Evolutionary conservation across 2,797 vertebrate genomes (phyloP), one percentile per base, ranked within the genome.

Genomic region (Synanceia verrucosa): DNA sequence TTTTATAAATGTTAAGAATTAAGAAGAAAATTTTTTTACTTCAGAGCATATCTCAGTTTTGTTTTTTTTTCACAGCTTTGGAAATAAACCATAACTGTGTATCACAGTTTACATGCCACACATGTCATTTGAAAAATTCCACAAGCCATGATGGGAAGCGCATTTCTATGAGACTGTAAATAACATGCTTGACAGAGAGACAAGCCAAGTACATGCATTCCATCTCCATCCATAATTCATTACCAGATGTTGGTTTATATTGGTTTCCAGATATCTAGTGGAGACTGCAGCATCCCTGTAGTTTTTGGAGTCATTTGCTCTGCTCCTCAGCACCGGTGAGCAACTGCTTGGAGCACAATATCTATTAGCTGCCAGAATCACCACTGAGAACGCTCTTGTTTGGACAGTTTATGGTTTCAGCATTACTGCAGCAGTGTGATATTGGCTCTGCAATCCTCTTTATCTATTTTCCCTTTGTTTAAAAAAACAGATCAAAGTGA

Each of bases 211-310:
- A 83, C 85, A 83, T 76, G 73, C 71, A 69, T 88, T 87, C 85
- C 79, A 80, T 84, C 74, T 63, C 72, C 82, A 90, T 91, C 82
- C 81, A 89, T 91, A 88, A 91, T 91, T 90, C 75, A 90, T 87
- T 29, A 82, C 44, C 84, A 89, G 86, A 89, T 89, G 88, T 92
- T 87, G 81, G 67, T 79, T 84, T 81, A 68, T 86, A 84, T 87
- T 84, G 75, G 70, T 81, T 88, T 88, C 80, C 82, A 88, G 86
- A 82, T 88, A 88, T 88, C 67, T 77, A 69, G 67, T 76, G 58
- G 81, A 82, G 67, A 84, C 61, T 55, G 75, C 78, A 78, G 76
- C 83, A 84, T 79, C 77, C 76, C 47, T 77, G 71, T 80, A 76
- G 76, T 76, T 79, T 86, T 87, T 77, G 70, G 70, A 85, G 65